Evolutionary conservation across 1,140 invertebrate species (phyloP).

Genomic region (Artemia franciscana): DNA sequence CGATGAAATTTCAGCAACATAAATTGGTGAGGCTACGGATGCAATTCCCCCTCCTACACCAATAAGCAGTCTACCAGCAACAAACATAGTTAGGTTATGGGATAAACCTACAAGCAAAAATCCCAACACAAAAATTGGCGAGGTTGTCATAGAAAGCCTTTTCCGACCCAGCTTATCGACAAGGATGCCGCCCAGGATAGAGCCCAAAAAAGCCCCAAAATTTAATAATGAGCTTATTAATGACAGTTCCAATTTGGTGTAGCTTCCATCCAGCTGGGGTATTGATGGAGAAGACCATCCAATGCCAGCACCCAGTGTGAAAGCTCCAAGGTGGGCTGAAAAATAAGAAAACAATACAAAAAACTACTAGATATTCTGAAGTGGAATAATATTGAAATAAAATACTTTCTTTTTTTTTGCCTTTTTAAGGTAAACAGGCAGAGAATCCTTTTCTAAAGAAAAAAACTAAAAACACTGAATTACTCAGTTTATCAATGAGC

Average conservation of each 20-base stretch:
- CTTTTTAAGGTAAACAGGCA: too few species aligned
- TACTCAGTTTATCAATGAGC: too few species aligned
- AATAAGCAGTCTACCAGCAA: conserved; percentile 34
- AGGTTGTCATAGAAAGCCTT: conserved; percentile 33
- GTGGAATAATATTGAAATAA: too few species aligned
- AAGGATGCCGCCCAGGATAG: conserved; percentile 21
- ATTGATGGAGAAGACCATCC: background rate
- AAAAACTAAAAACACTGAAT: too few species aligned
- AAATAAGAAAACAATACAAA: background rate
- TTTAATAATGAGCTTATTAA: background rate
- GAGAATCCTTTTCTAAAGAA: too few species aligned
- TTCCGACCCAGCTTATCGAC: conserved; percentile 37
- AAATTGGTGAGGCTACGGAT: conserved; percentile 32
- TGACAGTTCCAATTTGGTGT: background rate
- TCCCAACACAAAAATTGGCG: conserved; percentile 39
- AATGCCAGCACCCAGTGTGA: background rate
- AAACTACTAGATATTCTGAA: background rate
- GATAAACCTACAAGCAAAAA: conserved; percentile 37
- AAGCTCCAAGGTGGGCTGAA: background rate
- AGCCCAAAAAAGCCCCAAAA: conserved; percentile 21
- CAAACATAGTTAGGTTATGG: conserved; percentile 23
- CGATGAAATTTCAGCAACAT: conserved; percentile 40
- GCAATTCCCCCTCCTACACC: conserved; percentile 35
- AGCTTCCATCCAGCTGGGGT: background rate
- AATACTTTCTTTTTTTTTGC: too few species aligned